Base-by-base conservation (phyloP, 2,113 vertebrate species). In the Montifringilla adamsi region DNA sequence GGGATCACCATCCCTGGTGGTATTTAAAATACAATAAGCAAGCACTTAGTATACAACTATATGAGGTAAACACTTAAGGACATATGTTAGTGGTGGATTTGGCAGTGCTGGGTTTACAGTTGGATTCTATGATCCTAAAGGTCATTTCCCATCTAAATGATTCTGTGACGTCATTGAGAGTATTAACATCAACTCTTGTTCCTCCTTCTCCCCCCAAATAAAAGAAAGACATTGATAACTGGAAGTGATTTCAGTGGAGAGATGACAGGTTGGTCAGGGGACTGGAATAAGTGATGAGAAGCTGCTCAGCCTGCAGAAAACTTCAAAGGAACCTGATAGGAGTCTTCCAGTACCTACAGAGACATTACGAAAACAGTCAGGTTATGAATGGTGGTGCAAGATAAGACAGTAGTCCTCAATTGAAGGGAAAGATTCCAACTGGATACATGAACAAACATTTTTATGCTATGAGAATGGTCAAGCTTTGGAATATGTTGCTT, bases 381-480 rank as follows among this genome's bases (percentile, higher is more conserved):
- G 9, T 78, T 91, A 37, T 39, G 82, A 52, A 43, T 52, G 24
- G 24, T 8, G 6, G 26, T 64, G 30, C 23, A 60, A 41, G 41
- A 13, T 68, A 47, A 78, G 64, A 44, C 24, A n/a, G 24, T 20
- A 53, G 37, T 56, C 46, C 9, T 64, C 58, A 87, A 30, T 0
- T 23, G 19, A 81, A 91, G 35, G 31, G 21, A 37, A n/a, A 74
- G 20, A 33, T 83, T 76, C 44, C 33, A 46, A 0, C 16, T 50
- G 44, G 15, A 62, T 84, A 39, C 2, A 13, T 43, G 20, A 19
- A 44, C 53, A 59, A 55, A 68, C 1, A 11, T 86, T 74, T 89
- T 84, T 37, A n/a, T 31, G 16, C 5, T 67, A 0, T 55, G 39
- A 56, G 30, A 17, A 39, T 64, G 27, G 7, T 47, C 0, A 0